Conservation (phyloP, 64 coral and sea anemone genomes). For the Montipora foliosa region DNA sequence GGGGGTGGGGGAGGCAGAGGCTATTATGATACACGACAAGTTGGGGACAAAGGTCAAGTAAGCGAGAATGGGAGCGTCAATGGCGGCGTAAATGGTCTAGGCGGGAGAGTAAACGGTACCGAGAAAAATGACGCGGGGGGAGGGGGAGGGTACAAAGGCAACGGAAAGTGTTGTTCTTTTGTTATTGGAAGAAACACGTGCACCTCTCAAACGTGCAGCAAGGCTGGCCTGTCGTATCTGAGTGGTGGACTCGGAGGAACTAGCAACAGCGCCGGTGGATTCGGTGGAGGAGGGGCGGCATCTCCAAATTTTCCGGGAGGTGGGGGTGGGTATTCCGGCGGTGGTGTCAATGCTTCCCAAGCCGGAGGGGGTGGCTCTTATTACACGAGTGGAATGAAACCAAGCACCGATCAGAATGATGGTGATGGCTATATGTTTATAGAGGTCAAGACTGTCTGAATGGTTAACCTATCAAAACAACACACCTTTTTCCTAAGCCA, state of each 20-base stretch:
- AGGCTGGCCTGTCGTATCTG: conserved; percentile 10
- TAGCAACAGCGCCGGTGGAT: conserved; percentile 28
- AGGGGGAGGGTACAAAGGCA: conserved; percentile 36
- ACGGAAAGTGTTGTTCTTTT: conserved; percentile 1
- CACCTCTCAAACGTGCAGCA: background rate
- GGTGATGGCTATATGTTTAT: conserved; percentile 51
- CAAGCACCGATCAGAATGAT: background rate
- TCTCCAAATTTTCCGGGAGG: conserved; percentile 7
- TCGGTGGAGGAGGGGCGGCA: conserved; percentile 58
- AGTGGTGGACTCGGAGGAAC: conserved; percentile 37
- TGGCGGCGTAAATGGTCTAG: conserved; percentile 14
- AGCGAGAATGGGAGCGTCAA: background rate
- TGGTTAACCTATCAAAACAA: background rate
- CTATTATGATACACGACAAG: background rate
- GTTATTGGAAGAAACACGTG: background rate
- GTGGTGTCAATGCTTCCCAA: background rate
- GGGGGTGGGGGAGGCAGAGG: conserved; percentile 32
- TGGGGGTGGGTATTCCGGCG: conserved; percentile 66
- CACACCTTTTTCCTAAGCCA: too few relatives aligned
- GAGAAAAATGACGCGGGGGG: background rate
- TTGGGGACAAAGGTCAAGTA: background rate
- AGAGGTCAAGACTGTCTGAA: background rate
- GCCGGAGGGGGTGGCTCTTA: conserved; percentile 59
- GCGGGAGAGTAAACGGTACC: background rate
- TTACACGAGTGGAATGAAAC: background rate